These are phyloP conservation scores for Trematomus loennbergii DNA, from an alignment of 2,113 vertebrate genomes.

Conservation along the genomic window DNA sequence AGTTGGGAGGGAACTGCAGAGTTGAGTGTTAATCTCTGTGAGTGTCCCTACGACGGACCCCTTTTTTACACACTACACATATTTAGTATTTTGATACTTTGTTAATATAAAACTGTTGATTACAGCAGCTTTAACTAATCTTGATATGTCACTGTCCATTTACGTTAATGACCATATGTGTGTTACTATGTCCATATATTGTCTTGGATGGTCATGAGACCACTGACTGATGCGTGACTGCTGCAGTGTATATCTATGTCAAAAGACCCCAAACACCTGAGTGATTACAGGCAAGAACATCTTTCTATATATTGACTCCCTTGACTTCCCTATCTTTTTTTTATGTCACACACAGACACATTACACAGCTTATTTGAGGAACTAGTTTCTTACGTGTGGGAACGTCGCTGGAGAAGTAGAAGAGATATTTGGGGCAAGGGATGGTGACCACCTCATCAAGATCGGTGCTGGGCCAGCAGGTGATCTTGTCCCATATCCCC, in stretches of 20 bases:
- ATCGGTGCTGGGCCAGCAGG: conserved; percentile 91
- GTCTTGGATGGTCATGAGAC: background rate
- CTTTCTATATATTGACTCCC: background rate
- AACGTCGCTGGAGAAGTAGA: conserved; percentile 75
- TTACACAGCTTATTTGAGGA: background rate
- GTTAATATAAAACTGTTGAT: background rate
- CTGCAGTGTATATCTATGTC: background rate
- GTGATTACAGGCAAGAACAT: too few species aligned
- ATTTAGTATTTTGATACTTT: background rate
- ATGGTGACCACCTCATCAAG: conserved; percentile 87
- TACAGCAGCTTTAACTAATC: background rate
- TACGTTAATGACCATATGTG: too few species aligned
- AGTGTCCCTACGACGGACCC: too few species aligned
- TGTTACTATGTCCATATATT: background rate
- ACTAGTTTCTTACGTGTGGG: conserved; percentile 57
- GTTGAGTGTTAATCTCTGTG: background rate
- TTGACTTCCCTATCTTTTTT: background rate
- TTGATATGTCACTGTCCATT: background rate
- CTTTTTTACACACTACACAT: background rate
- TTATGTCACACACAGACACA: background rate
- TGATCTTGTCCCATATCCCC: conserved; percentile 91
- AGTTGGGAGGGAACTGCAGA: background rate
- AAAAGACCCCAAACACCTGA: background rate
- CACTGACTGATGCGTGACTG: background rate
- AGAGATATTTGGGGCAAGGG: conserved; percentile 88